Conservation (phyloP, 1,140 invertebrate species). For the Steinernema khuongi region DNA sequence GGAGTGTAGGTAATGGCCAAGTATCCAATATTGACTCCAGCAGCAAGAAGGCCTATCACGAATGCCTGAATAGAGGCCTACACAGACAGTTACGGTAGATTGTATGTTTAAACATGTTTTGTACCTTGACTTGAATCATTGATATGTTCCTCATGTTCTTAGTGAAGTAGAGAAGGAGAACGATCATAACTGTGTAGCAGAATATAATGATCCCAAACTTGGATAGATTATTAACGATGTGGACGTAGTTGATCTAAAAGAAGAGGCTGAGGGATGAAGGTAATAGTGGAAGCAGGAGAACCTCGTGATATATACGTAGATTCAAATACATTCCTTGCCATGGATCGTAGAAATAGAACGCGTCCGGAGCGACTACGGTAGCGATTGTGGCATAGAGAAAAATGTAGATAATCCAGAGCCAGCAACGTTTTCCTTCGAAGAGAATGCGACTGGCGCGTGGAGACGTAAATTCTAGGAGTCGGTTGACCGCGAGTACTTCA, state of each 20-base stretch:
- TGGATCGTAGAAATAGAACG: slow-evolving; percentile 6
- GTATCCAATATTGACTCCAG: background rate
- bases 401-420: background rate
- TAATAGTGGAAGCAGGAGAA: background rate
- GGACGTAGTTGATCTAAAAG: background rate
- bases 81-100: background rate
- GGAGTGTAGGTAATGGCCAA: background rate
- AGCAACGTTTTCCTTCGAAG: background rate
- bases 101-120: too few relatives aligned
- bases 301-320: background rate
- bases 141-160: background rate
- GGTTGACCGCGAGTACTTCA: background rate
- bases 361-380: background rate
- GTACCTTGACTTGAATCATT: background rate
- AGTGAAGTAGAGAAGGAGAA: background rate
- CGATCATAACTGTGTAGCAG: background rate
- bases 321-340: background rate
- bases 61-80: background rate
- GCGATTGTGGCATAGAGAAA: background rate
- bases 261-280: background rate
- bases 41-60: background rate
- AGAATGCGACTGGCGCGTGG: background rate
- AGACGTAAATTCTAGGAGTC: background rate
- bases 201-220: background rate
- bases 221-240: background rate